These are phyloP conservation scores for Podilymbus podiceps DNA, from an alignment of 2,113 vertebrate species.

Conservation along the genomic window DNA sequence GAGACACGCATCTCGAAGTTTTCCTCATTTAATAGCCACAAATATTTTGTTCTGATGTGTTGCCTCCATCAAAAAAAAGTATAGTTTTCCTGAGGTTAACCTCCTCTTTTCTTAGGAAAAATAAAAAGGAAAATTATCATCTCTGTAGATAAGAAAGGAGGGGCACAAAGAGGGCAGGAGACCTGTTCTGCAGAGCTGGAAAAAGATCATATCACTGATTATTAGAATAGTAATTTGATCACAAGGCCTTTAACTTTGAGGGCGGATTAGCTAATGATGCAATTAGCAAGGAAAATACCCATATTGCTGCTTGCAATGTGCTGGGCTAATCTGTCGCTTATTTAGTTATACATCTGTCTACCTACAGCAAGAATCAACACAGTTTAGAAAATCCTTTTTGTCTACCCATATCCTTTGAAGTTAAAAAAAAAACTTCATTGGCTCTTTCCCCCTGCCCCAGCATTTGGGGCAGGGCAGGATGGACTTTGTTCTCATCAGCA, in stretches of 20 bases:
- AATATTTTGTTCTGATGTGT: neutral
- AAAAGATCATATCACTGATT: neutral
- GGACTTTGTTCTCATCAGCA: neutral
- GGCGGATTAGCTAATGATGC: slow-evolving; percentile 9
- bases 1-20: neutral
- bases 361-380: neutral
- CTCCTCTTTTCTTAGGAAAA: neutral
- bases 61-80: neutral
- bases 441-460: neutral
- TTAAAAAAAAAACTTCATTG: neutral
- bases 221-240: neutral
- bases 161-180: neutral
- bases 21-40: neutral
- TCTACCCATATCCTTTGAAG: neutral
- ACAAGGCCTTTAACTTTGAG: neutral
- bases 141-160: neutral
- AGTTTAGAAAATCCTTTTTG: neutral
- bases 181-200: neutral
- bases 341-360: neutral
- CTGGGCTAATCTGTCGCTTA: neutral
- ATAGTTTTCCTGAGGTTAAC: neutral
- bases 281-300: neutral
- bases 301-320: neutral
- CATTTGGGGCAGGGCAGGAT: neutral
- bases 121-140: neutral